Conservation (phyloP, 92 coral and sea anemone species). For the Galaxea fascicularis region DNA sequence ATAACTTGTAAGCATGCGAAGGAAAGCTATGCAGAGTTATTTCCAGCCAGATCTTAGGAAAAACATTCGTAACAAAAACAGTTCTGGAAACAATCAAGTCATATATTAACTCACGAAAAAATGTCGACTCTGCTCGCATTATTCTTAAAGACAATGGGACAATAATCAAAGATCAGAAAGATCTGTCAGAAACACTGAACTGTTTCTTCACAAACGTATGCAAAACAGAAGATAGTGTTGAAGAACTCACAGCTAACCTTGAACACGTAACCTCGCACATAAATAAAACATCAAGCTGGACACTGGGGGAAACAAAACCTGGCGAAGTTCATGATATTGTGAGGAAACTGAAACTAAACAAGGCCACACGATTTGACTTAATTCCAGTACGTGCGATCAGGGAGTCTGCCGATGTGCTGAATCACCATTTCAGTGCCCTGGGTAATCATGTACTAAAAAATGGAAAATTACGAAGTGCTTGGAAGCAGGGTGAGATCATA, state of each 20-base stretch:
- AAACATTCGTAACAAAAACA: conserved; percentile 41
- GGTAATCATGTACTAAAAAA: no score
- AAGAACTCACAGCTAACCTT: conserved; percentile 37
- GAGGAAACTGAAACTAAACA: conserved; percentile 38
- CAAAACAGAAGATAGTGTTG: conserved; percentile 35
- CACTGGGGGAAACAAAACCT: not conserved
- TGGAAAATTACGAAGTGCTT: no score
- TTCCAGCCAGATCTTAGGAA: conserved; percentile 18
- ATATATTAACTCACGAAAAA: not conserved
- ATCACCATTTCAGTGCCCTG: no score
- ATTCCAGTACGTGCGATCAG: not conserved
- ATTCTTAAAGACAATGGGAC: not conserved
- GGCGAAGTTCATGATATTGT: conserved; percentile 4
- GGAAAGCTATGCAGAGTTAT: not conserved
- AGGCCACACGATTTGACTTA: conserved; percentile 25
- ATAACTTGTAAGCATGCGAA: not conserved
- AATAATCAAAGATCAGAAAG: not conserved
- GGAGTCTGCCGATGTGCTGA: no score
- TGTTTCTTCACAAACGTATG: not conserved
- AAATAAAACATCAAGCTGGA: conserved; percentile 15
- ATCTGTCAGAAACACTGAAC: not conserved
- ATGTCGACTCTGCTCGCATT: not conserved
- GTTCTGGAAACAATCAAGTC: conserved; percentile 11
- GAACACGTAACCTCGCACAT: conserved; percentile 5
- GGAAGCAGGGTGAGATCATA: no score